These are phyloP conservation scores for Diplodus puntazzo DNA, from an alignment of 2,797 vertebrate genomes.

Conservation along the genomic window DNA sequence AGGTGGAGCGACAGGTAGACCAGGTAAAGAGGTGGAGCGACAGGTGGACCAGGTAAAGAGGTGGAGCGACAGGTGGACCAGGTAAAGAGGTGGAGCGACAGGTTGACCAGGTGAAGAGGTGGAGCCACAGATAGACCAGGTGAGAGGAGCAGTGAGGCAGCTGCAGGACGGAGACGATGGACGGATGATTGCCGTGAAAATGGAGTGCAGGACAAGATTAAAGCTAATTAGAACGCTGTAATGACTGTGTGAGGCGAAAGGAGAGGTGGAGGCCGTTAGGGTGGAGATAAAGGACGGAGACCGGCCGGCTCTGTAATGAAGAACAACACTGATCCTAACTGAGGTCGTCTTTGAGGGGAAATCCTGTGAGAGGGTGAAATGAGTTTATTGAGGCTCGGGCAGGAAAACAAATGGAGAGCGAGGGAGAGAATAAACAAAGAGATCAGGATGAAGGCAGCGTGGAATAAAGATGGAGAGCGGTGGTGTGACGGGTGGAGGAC, in stretches of 20 bases:
- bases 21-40: too few relatives aligned
- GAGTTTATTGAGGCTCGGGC: slow-evolving; percentile 5
- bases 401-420: too few relatives aligned
- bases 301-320: slow-evolving; percentile 31
- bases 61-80: too few relatives aligned
- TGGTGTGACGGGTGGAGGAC: too few relatives aligned
- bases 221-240: slow-evolving; percentile 71
- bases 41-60: too few relatives aligned
- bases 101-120: too few relatives aligned
- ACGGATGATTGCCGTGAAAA: slow-evolving; percentile 51
- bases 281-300: slow-evolving; percentile 53
- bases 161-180: slow-evolving; percentile 35
- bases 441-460: too few relatives aligned
- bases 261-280: slow-evolving; percentile 56
- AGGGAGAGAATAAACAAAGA: too few relatives aligned
- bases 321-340: slow-evolving; percentile 47
- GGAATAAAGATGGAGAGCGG: too few relatives aligned
- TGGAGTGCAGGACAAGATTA: slow-evolving; percentile 54
- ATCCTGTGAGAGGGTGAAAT: slow-evolving; percentile 2
- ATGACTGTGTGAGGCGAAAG: slow-evolving; percentile 60
- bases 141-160: not conserved
- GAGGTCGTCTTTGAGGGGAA: not conserved
- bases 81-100: too few relatives aligned
- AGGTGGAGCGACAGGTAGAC: too few relatives aligned
- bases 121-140: too few relatives aligned